phyloP scores from a whole-genome alignment of 2,797 vertebrate species.

The Catharus ustulatus region DNA sequence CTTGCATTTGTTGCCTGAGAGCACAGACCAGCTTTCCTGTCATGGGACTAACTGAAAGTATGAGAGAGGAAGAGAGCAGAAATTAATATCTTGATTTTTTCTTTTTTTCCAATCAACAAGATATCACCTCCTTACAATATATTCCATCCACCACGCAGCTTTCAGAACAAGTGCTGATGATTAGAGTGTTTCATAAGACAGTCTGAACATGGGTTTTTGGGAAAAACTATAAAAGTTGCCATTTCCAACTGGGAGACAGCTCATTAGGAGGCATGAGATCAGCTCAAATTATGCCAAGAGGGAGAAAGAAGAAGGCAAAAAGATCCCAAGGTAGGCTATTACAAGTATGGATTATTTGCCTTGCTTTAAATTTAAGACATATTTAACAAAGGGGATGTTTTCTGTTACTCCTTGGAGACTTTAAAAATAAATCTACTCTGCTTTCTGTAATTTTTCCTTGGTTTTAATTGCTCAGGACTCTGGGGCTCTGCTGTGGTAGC shows the following conservation, averaged over 20 bases:
- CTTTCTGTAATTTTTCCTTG: background rate
- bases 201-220: background rate
- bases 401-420: slow-evolving; percentile 4
- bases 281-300: slow-evolving; percentile 25
- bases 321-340: background rate
- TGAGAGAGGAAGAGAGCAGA: background rate
- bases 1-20: background rate
- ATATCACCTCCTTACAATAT: background rate
- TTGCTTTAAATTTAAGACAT: slow-evolving; percentile 14
- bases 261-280: slow-evolving; percentile 22
- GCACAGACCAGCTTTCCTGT: background rate
- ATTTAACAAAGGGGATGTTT: background rate
- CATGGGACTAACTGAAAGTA: background rate
- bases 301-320: background rate
- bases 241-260: slow-evolving; percentile 25
- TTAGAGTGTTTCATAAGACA: background rate
- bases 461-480: background rate
- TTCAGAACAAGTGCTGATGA: background rate
- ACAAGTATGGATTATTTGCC: slow-evolving; percentile 8
- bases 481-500: background rate
- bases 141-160: background rate
- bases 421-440: background rate
- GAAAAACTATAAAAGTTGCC: background rate
- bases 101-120: background rate
- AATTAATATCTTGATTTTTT: background rate